A percentile compares a stretch with the other conserved stretches of the same genome.
Conservation (phyloP, 2,797 vertebrate species). For the Myotis pilosus region DNA sequence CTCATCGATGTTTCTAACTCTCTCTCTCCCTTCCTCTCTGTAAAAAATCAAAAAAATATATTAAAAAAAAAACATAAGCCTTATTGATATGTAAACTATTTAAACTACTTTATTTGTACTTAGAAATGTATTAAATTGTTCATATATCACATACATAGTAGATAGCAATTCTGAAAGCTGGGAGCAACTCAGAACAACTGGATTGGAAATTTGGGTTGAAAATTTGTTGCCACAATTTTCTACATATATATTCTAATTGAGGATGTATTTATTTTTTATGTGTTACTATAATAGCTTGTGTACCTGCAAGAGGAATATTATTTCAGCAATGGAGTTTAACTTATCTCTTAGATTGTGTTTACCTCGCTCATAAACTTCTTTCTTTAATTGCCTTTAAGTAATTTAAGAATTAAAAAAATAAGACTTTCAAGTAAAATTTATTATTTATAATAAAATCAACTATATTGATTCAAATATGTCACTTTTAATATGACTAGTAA, state of each 20-base stretch:
- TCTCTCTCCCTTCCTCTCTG: too few relatives aligned
- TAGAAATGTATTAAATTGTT: background rate
- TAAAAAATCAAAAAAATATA: too few relatives aligned
- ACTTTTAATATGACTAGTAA: background rate
- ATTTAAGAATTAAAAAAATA: background rate
- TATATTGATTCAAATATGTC: background rate
- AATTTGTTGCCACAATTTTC: background rate
- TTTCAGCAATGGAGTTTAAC: background rate
- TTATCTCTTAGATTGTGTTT: background rate
- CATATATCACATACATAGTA: background rate
- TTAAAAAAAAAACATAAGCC: background rate
- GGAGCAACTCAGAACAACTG: background rate
- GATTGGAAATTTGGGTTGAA: background rate
- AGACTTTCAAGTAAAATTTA: background rate
- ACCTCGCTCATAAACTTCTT: background rate
- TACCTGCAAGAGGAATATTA: background rate
- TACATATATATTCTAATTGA: background rate
- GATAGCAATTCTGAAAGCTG: background rate
- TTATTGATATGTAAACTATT: background rate
- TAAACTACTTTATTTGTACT: background rate
- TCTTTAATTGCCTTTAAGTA: background rate
- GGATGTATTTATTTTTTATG: background rate
- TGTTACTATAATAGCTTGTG: background rate
- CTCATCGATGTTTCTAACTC: too few relatives aligned
- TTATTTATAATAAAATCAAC: slow-evolving; percentile 17